Base-by-base conservation (phyloP, 2,888 invertebrate genomes). In the Zelleria hepariella region DNA sequence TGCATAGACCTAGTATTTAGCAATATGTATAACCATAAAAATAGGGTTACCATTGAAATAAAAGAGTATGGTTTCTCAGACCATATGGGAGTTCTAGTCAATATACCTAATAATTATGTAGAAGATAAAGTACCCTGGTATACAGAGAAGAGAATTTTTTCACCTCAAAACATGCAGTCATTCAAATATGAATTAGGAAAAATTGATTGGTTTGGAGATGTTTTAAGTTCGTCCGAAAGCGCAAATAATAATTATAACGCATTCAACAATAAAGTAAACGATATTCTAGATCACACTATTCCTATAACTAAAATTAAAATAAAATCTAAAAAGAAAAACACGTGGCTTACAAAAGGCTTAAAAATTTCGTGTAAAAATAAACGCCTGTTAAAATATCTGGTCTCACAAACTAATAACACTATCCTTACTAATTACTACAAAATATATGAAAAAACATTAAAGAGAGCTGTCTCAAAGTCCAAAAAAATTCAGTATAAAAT, bases 381-480 rank as follows among this genome's bases (percentile, higher is more conserved):
- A 47, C 10, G 47, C 4, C 18, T 47, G 15, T n/a, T 47, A 15
- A 47, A 47, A 47, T 4, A n/a, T 3, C 47, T 47, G 3, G 15
- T n/a, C 47, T 7, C 47, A 7, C 47, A 47, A 47, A 7, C 47
- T 4, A 47, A 47, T n/a, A 47, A n/a, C 18, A 15, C 47, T 15
- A n/a, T 47, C 15, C 18, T 47, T 7, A 26, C 7, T 26, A 26
- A 26, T 10, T 24, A 61, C 20, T 64, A 64, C 48, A 64, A 62
- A 59, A 48, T 8, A 26, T 63, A 63, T 47, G 61, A 60, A 59
- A 65, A 63, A 58, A 21, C 57, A 18, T 21, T 62, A 32, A 65
- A 62, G 59, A 58, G 47, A 54, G 8, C 47, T 4, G 58, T 62
- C 15, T 26, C 7, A 0, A 61, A 5, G 26, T 55, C 63, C 18